Conservation (phyloP, 2,797 vertebrate genomes). For the Pseudochaenichthys georgianus region DNA sequence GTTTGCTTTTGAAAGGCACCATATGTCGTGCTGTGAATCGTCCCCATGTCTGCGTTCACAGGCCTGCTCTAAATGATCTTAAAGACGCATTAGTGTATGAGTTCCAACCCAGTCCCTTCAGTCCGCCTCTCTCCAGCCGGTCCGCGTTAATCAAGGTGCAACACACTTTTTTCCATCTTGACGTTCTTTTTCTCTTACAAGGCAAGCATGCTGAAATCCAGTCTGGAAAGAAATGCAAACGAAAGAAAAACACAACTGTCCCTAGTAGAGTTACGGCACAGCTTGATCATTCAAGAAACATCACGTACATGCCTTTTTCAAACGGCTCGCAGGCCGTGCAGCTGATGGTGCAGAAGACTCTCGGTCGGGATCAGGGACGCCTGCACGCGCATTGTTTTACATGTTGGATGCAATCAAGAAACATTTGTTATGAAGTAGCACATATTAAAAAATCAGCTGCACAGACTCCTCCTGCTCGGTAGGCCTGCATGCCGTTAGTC, state of each 20-base stretch:
- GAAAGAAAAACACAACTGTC: conserved; percentile 62
- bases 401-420: conserved; percentile 27
- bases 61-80: background rate
- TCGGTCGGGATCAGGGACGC: conserved; percentile 30
- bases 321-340: conserved; percentile 67
- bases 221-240: conserved; percentile 58
- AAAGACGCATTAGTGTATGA: conserved; percentile 21
- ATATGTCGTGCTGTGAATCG: background rate
- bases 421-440: conserved; percentile 10
- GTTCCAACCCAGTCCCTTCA: conserved; percentile 55
- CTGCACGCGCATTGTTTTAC: conserved; percentile 10
- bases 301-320: conserved; percentile 80
- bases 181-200: conserved; percentile 73
- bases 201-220: conserved; percentile 82
- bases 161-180: conserved; percentile 61
- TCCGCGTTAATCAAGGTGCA: conserved; percentile 79
- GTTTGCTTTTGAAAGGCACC: background rate
- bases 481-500: background rate
- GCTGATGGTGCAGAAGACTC: conserved; percentile 56
- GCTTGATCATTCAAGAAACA: conserved; percentile 76
- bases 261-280: conserved; percentile 60
- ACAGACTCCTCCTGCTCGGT: conserved; percentile 36
- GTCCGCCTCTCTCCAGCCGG: conserved; percentile 67
- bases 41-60: conserved; percentile 62
- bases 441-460: conserved; percentile 56